Evolutionary conservation across 2,888 invertebrate genomes (phyloP).

Genomic region (Cataglyphis livida): DNA sequence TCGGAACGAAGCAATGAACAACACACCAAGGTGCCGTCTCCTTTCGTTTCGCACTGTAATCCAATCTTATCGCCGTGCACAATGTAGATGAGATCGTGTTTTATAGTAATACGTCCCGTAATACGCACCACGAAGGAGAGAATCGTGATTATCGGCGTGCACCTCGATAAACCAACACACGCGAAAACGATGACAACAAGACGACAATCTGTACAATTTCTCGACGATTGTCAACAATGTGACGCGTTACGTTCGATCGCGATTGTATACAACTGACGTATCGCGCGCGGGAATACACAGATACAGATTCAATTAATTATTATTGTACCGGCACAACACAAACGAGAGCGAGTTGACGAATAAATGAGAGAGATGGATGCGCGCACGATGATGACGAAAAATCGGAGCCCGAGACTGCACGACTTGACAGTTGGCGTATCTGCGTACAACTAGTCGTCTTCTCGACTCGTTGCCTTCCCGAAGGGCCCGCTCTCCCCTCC

Average conservation of each 20-base stretch:
- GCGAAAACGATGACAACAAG: neutral
- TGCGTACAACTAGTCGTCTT: constrained; percentile 83
- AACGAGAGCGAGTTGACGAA: constrained; percentile 6
- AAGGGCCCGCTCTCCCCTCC: constrained; percentile 81
- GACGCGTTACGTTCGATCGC: constrained; percentile 14
- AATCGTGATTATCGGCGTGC: constrained; percentile 15
- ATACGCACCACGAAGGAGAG: neutral
- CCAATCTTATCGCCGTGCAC: constrained; percentile 49
- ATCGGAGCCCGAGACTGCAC: constrained; percentile 51
- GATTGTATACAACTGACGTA: neutral
- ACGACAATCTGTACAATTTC: constrained; percentile 9
- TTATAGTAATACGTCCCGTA: constrained; percentile 7
- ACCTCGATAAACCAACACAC: constrained; percentile 44
- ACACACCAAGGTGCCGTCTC: constrained; percentile 34
- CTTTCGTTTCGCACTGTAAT: constrained; percentile 65
- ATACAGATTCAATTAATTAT: constrained; percentile 55
- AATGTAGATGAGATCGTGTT: neutral
- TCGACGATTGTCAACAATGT: constrained; percentile 29
- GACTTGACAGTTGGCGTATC: constrained; percentile 82
- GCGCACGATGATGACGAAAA: constrained; percentile 35
- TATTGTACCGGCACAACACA: constrained; percentile 24
- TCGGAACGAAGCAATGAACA: constrained; percentile 29
- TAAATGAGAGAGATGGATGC: constrained; percentile 21
- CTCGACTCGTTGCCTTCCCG: constrained; percentile 83
- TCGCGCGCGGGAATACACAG: constrained; percentile 51